Conservation (phyloP, 2,113 vertebrate genomes). For the Polypterus senegalus region DNA sequence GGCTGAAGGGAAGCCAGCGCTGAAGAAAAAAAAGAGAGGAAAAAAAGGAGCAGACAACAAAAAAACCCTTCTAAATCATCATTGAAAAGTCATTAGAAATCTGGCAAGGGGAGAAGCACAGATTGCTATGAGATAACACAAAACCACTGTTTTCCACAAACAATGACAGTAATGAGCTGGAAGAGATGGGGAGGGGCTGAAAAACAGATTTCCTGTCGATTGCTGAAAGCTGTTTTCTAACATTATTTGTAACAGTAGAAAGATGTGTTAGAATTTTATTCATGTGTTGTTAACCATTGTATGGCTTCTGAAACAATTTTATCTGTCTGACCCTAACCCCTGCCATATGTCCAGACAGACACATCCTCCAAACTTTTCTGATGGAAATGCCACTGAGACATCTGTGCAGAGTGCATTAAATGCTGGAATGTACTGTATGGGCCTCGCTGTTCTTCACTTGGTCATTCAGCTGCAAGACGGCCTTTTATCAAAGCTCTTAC, state of each 20-base stretch:
- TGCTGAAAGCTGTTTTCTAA: constrained; percentile 40
- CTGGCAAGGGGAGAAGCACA: constrained; percentile 58
- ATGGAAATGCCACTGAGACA: background rate
- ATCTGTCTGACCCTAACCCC: constrained; percentile 85
- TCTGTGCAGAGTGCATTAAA: constrained; percentile 11
- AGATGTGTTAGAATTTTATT: constrained; percentile 80
- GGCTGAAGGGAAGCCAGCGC: constrained; percentile 1
- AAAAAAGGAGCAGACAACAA: constrained; percentile 26
- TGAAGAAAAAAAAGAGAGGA: constrained; percentile 4
- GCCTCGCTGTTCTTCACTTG: too few species aligned
- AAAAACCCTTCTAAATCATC: constrained; percentile 61
- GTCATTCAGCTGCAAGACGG: too few species aligned
- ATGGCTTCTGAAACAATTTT: constrained; percentile 61
- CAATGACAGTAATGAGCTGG: constrained; percentile 80
- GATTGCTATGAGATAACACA: constrained; percentile 59
- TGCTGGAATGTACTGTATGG: constrained; percentile 8
- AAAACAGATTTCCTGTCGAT: constrained; percentile 56
- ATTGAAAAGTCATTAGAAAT: constrained; percentile 81
- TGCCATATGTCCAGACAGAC: constrained; percentile 71
- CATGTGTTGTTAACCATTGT: constrained; percentile 83
- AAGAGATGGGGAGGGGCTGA: constrained; percentile 54
- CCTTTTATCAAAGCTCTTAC: too few species aligned
- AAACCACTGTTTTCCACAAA: constrained; percentile 53
- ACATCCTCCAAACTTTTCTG: constrained; percentile 5
- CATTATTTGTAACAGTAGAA: constrained; percentile 69